Base-by-base conservation (phyloP, 2,797 vertebrate species). In the Characodon lateralis region DNA sequence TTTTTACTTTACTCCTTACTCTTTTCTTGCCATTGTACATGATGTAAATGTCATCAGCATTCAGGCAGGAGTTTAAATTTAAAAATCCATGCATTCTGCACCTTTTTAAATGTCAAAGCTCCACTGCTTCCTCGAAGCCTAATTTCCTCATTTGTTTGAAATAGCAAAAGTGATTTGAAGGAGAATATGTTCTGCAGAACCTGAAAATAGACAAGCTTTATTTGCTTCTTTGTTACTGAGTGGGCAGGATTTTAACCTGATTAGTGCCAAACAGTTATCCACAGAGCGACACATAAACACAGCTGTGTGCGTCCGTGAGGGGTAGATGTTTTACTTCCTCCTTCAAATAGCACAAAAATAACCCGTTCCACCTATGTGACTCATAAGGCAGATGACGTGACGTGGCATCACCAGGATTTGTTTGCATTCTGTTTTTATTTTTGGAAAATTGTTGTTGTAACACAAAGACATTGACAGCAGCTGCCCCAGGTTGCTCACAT, bases 21-120 rank as follows among this genome's bases (percentile, higher is more conserved):
- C 63, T 74, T 50, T 68, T 53, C 70, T 73, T 56, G 24, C 77
- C 69, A 63, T 77, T 85, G 74, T 56, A 78, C 58, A 72, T 0
- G 83, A 71, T 59, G 66, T 88, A 88, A 90, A 89, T 87, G 84
- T 83, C 85, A 79, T 13, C 43, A 0, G 63, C 6, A 28, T 24
- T 71, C 43, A 46, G 79, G 72, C 5, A 20, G 48, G 43, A 53
- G 35, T 9, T 9, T 69, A 28, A 77, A 76, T 80, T 79, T 80
- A 80, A 81, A 87, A 76, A 85, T 59, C 20, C 7, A 18, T 50
- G 39, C 53, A 69, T 80, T 73, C 31, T 28, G 63, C 74, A 18
- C 48, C 20, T 24, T 76, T 70, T 80, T 74, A 74, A 88, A 87
- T 85, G 76, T 81, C 84, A 81, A 53, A 74, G 66, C 59, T 68